Conservation (phyloP, 2,888 invertebrate genomes). For the Apotomis betuletana region DNA sequence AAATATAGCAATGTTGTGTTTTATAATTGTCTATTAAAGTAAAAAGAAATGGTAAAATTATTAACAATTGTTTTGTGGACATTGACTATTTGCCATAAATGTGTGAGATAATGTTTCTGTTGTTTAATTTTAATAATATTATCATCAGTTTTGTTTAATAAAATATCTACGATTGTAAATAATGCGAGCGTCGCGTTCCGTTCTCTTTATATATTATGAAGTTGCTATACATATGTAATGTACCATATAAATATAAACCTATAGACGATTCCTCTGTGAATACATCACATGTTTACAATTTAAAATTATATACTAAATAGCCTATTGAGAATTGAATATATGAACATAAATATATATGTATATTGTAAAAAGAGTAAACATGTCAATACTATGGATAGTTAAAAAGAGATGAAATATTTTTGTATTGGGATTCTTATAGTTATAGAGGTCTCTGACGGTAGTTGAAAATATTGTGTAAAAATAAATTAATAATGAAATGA, state of each 20-base stretch:
- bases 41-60: constrained; percentile 57
- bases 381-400: constrained; percentile 73
- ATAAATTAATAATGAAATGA: constrained; percentile 71
- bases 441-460: constrained; percentile 74
- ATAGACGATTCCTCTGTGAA: constrained; percentile 48
- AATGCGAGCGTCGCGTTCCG: constrained; percentile 63
- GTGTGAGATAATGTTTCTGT: constrained; percentile 79
- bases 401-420: constrained; percentile 81
- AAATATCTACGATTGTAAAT: constrained; percentile 66
- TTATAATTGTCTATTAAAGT: constrained; percentile 76
- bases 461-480: constrained; percentile 78
- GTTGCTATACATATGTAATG: constrained; percentile 54
- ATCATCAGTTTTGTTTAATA: constrained; percentile 58
- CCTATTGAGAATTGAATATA: constrained; percentile 57
- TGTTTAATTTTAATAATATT: constrained; percentile 68
- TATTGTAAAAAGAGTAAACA: constrained; percentile 71
- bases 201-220: constrained; percentile 50
- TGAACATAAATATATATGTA: constrained; percentile 49
- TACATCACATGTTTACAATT: constrained; percentile 61
- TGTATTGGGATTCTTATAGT: constrained; percentile 81
- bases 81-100: constrained; percentile 78
- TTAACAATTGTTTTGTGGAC: constrained; percentile 68
- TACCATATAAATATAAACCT: constrained; percentile 47
- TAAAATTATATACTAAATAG: constrained; percentile 52
- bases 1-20: constrained; percentile 80